Evolutionary conservation across 2,113 vertebrate genomes (phyloP), one percentile per base, ranked within the genome.

Genomic region (Neotragus moschatus): DNA sequence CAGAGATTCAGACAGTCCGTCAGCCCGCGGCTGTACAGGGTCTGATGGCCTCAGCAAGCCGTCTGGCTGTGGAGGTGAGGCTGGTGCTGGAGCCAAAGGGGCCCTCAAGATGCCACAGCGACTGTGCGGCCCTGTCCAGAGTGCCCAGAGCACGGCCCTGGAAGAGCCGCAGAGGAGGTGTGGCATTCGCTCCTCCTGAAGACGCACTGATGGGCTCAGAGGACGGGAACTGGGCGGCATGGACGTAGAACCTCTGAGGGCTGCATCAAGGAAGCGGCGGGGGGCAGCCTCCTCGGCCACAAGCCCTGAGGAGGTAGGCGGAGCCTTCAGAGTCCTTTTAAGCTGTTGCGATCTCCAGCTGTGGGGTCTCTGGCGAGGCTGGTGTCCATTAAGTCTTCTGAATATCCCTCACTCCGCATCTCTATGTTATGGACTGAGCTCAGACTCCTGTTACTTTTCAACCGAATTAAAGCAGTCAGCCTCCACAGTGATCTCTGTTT

Each of bases 1-100:
- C 66, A 70, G 66, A 66, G 8, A 10, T 21, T 23, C 66, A 70
- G 36, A 13, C 36, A 7, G 36, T 75, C 47, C 2, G 10, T 81
- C 51, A 77, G 4, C 56, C 26, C 13, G 0, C 11, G 3, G 56
- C 30, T 79, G 25, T 58, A 1, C 3, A 10, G 17, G 17, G 2
- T 88, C 3, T 51, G 43, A 7, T 49, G 55, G 80, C 60, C 11
- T 36, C 60, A 36, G 39, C 51, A 33, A 3, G 30, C 21, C 75
- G 19, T 11, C 47, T 45, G 13, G 58, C 36, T 63, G 39, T 47
- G 55, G 56, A 79, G 43, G 58, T 53, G 80, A 73, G 66, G 11
- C 4, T 33, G 28, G 23, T 60, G 56, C n/a, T n/a, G 17, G 79
- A 33, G 30, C 16, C 28, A 5, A 2, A 12, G 17, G 10, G 30